These are phyloP conservation scores for Aspidapion aeneum DNA, from an alignment of 2,888 invertebrate genomes.

Conservation along the genomic window DNA sequence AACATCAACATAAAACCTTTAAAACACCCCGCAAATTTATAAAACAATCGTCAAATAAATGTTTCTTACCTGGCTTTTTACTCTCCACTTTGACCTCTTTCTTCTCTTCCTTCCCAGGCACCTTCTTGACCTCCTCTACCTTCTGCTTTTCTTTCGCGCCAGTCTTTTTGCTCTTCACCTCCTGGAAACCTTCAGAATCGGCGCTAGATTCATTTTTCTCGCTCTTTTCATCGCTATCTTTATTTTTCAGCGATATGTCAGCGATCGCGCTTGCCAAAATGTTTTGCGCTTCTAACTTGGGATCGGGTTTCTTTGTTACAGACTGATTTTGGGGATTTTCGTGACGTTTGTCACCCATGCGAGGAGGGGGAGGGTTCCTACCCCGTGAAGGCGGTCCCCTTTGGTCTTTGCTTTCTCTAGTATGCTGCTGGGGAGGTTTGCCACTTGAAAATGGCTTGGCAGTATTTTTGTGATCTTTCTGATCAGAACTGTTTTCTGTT, in stretches of 20 bases:
- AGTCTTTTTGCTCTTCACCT: conserved; percentile 77
- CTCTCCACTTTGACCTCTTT: conserved; percentile 21
- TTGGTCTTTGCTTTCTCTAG: conserved; percentile 9
- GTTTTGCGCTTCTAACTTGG: conserved; percentile 48
- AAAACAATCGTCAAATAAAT: too few species aligned
- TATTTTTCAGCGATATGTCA: conserved; percentile 45
- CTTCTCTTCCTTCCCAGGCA: conserved; percentile 23
- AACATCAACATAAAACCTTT: too few species aligned
- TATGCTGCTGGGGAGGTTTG: conserved; percentile 22
- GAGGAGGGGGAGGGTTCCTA: conserved; percentile 28
- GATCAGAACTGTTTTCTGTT: conserved; percentile 63
- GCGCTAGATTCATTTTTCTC: conserved; percentile 46
- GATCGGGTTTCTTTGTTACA: conserved; percentile 45
- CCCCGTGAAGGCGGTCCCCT: conserved; percentile 25
- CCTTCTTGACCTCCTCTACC: conserved; percentile 41
- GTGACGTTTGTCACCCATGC: conserved; percentile 24
- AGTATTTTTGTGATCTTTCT: conserved; percentile 60
- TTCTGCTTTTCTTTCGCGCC: conserved; percentile 60
- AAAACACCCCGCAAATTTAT: too few species aligned
- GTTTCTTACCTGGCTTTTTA: conserved; percentile 19
- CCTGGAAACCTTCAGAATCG: conserved; percentile 75
- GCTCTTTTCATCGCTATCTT: conserved; percentile 38
- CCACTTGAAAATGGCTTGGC: conserved; percentile 19
- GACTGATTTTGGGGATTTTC: background rate
- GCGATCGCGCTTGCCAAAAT: conserved; percentile 46